phyloP scores from a whole-genome alignment of 2,797 vertebrate species.

The Gymnodraco acuticeps region DNA sequence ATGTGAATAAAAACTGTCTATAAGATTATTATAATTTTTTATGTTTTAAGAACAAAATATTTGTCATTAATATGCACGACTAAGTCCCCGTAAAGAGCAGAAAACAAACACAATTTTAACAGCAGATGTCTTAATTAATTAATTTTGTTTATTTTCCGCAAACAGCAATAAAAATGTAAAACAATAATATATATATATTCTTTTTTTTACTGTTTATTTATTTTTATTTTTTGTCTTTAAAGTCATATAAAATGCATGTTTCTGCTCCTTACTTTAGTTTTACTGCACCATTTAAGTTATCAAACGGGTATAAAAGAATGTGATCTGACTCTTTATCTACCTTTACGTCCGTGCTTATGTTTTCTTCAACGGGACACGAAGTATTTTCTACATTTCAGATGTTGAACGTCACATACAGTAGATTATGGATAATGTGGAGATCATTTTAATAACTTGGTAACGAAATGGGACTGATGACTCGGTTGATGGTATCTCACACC shows the following conservation, averaged over 20 bases:
- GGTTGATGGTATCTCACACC: slow-evolving; percentile 79
- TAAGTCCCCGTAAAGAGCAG: not conserved
- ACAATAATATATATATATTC: too few species aligned
- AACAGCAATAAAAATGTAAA: not conserved
- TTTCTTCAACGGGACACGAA: not conserved
- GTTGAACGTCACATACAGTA: slow-evolving; percentile 8
- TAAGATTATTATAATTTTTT: slow-evolving; percentile 8
- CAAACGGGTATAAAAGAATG: too few species aligned
- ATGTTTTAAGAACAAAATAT: slow-evolving; percentile 18
- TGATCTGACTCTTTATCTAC: slow-evolving; percentile 6
- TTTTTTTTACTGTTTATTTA: not conserved
- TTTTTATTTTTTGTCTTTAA: too few species aligned
- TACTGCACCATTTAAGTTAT: too few species aligned
- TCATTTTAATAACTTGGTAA: slow-evolving; percentile 70
- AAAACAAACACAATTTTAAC: not conserved
- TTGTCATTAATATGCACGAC: not conserved
- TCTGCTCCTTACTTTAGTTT: too few species aligned
- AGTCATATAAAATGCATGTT: too few species aligned
- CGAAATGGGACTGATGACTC: slow-evolving; percentile 73
- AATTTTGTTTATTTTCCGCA: slow-evolving; percentile 6
- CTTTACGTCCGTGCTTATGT: not conserved
- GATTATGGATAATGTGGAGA: slow-evolving; percentile 54
- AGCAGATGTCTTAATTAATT: not conserved
- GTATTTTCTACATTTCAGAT: slow-evolving; percentile 35
- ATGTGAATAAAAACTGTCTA: slow-evolving; percentile 62